Conservation (phyloP, 1,140 invertebrate genomes). For the Ladona fulva region DNA sequence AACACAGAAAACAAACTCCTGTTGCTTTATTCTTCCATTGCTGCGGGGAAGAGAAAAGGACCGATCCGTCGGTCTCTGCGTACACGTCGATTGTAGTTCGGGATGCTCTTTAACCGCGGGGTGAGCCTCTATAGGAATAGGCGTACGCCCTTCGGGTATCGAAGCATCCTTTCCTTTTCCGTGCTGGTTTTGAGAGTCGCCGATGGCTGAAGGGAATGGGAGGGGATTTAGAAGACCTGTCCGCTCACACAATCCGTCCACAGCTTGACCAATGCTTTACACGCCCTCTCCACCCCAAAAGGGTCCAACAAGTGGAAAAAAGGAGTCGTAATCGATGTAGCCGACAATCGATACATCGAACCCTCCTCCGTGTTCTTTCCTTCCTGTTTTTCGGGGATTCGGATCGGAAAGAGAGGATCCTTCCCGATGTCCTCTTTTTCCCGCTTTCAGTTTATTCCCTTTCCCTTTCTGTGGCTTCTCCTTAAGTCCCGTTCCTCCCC, state of each 20-base stretch:
- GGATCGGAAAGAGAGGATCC: background rate
- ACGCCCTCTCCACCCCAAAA: background rate
- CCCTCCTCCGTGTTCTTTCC: background rate
- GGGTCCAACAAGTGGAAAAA: conserved; percentile 8
- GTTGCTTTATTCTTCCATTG: no score
- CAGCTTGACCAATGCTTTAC: background rate
- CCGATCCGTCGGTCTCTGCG: no score
- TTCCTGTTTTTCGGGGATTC: background rate
- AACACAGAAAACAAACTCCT: no score
- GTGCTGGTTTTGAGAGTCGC: no score
- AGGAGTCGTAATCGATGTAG: background rate
- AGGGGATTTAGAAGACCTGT: background rate
- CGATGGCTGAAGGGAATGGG: background rate
- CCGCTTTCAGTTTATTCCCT: background rate
- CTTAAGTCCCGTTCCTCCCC: background rate
- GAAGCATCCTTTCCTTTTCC: no score
- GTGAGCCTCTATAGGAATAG: no score
- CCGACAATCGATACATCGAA: background rate
- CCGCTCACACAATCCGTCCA: background rate
- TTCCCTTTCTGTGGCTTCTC: background rate
- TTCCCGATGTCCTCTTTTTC: background rate
- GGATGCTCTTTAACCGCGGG: no score
- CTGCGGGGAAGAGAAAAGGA: no score
- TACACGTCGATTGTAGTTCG: no score
- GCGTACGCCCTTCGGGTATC: no score